These are phyloP conservation scores for Mustela nigripes DNA, from an alignment of 2,113 vertebrate species.

Conservation along the genomic window DNA sequence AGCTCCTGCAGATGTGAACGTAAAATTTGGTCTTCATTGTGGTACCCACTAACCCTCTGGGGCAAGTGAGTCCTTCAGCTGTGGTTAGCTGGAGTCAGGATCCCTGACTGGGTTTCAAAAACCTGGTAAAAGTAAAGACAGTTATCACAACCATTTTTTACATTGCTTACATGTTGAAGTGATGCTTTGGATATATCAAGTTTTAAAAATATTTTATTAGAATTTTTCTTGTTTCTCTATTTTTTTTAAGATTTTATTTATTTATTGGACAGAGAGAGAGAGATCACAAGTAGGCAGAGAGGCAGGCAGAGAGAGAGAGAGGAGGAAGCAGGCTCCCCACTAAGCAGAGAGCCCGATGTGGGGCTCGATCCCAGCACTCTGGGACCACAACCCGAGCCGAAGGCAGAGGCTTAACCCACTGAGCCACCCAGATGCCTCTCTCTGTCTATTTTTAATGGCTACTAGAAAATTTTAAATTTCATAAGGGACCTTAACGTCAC, in stretches of 20 bases:
- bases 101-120: constrained; percentile 21
- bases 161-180: background rate
- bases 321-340: no score
- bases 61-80: background rate
- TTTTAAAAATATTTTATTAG: background rate
- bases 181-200: background rate
- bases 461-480: background rate
- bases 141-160: background rate
- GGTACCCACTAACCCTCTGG: background rate
- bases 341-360: no score
- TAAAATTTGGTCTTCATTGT: background rate
- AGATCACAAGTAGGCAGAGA: no score
- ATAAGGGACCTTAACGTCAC: background rate
- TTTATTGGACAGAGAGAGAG: no score
- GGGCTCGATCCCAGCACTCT: no score
- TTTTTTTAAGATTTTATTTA: background rate
- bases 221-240: background rate
- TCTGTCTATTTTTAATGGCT: background rate
- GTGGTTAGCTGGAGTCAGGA: background rate
- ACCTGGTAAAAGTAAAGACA: background rate
- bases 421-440: no score
- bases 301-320: no score
- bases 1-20: background rate
- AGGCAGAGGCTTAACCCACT: no score
- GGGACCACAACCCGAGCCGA: no score